phyloP scores from a whole-genome alignment of 2,797 vertebrate genomes.

The Myotis findleyi region DNA sequence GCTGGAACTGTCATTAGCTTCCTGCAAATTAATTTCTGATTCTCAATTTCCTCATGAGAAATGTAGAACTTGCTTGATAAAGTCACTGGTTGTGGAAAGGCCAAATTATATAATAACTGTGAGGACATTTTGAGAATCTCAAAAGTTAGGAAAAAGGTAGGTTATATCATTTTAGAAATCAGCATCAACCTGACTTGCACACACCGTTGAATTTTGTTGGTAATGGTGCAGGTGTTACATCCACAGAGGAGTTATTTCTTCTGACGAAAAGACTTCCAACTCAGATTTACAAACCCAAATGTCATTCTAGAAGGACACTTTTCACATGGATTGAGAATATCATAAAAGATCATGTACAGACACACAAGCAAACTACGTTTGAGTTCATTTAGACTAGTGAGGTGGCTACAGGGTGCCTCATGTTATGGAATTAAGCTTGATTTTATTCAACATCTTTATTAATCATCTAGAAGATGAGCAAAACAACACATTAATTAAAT shows the following conservation, averaged over 20 bases:
- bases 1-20: not conserved
- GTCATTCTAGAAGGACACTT: not conserved
- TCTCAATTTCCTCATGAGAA: not conserved
- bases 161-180: not conserved
- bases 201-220: not conserved
- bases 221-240: not conserved
- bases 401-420: constrained; percentile 72
- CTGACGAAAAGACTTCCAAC: not conserved
- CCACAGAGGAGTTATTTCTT: not conserved
- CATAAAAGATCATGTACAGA: constrained; percentile 58
- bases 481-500: constrained; percentile 86
- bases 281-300: not conserved
- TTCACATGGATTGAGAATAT: not conserved
- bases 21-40: not conserved
- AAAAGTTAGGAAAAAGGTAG: not conserved
- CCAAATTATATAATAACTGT: not conserved
- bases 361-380: constrained; percentile 81
- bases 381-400: constrained; percentile 61
- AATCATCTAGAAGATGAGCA: constrained; percentile 85
- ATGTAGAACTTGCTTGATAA: not conserved
- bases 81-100: not conserved
- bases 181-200: not conserved
- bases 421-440: constrained; percentile 80
- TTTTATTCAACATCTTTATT: constrained; percentile 85
- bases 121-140: not conserved